These are phyloP conservation scores for Chloroclysta siterata DNA, from an alignment of 2,888 invertebrate genomes.

Conservation along the genomic window DNA sequence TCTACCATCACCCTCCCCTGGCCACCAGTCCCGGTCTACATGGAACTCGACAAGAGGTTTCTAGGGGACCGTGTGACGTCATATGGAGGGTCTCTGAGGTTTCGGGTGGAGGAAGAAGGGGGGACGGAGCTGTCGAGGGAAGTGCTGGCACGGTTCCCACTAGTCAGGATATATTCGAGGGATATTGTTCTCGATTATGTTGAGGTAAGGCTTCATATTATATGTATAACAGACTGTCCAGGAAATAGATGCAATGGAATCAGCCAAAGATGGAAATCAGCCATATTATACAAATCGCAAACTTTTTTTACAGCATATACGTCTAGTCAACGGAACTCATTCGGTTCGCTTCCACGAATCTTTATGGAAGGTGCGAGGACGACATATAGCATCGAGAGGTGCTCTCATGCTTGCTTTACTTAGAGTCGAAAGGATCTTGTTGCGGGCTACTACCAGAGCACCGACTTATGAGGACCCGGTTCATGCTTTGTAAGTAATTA, in stretches of 20 bases:
- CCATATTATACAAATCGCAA: not conserved
- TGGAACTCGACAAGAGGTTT: slow-evolving; percentile 92
- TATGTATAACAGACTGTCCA: too few relatives aligned
- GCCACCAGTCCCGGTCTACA: slow-evolving; percentile 89
- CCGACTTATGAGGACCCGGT: slow-evolving; percentile 60
- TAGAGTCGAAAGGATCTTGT: slow-evolving; percentile 91
- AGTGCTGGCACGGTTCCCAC: slow-evolving; percentile 87
- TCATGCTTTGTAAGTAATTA: slow-evolving; percentile 64
- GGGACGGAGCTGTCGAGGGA: slow-evolving; percentile 84
- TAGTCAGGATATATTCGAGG: slow-evolving; percentile 93
- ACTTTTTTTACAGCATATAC: slow-evolving; percentile 59
- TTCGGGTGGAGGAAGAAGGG: slow-evolving; percentile 88
- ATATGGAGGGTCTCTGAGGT: slow-evolving; percentile 95
- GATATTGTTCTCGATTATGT: slow-evolving; percentile 91
- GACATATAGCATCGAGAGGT: slow-evolving; percentile 84
- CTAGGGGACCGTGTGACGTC: slow-evolving; percentile 95
- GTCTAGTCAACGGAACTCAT: slow-evolving; percentile 80
- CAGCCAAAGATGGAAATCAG: too few relatives aligned
- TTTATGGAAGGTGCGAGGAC: slow-evolving; percentile 89
- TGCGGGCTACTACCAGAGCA: slow-evolving; percentile 86
- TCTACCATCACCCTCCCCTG: slow-evolving; percentile 73
- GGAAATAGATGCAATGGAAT: too few relatives aligned
- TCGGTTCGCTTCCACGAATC: slow-evolving; percentile 89
- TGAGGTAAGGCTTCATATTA: slow-evolving; percentile 61
- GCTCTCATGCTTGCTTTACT: slow-evolving; percentile 97